Evolutionary conservation across 2,888 invertebrate genomes (phyloP), one percentile per base, ranked within the genome.

Genomic region (Plagodis dolabraria): DNA sequence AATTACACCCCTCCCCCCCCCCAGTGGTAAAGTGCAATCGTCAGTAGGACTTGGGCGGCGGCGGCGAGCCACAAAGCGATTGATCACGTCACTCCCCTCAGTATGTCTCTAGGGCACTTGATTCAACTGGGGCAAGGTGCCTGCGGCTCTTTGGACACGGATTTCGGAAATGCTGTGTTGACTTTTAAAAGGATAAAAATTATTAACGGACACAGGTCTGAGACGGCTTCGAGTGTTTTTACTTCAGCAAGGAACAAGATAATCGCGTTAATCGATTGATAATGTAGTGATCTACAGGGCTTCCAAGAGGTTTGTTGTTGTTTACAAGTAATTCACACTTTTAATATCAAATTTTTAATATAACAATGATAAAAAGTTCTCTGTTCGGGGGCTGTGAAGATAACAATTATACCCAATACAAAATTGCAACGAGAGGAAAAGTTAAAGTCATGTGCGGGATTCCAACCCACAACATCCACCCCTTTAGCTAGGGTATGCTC

Each of bases 51-150:
- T 40, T 33, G 35, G 53, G 65, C 22, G 10, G 60, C 53, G 62
- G 53, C 60, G 67, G 69, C 68, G 62, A 48, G 61, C 65, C 70
- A 74, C 80, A 79, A 77, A 77, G 82, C 77, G 81, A 83, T 83
- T 83, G 83, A 82, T 81, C 83, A 83, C 82, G 82, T 68, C 67
- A 67, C 57, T 46, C 57, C 61, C 57, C 64, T 64, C 60, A 52
- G 46, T 51, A 56, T 47, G 44, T 44, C 64, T 64, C 54, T 61
- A 65, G 68, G 55, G 62, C 52, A 56, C 65, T 67, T 52, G 53
- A 53, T 38, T 59, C 58, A 49, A 53, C 58, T 58, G 54, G 58
- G 55, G 36, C 53, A 52, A 53, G 63, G 54, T 53, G 55, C 51
- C 54, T 48, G 62, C 45, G 54, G 50, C 35, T 33, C 47, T 50